phyloP scores from a whole-genome alignment of 2,113 vertebrate species.

The Fregetta grallaria region DNA sequence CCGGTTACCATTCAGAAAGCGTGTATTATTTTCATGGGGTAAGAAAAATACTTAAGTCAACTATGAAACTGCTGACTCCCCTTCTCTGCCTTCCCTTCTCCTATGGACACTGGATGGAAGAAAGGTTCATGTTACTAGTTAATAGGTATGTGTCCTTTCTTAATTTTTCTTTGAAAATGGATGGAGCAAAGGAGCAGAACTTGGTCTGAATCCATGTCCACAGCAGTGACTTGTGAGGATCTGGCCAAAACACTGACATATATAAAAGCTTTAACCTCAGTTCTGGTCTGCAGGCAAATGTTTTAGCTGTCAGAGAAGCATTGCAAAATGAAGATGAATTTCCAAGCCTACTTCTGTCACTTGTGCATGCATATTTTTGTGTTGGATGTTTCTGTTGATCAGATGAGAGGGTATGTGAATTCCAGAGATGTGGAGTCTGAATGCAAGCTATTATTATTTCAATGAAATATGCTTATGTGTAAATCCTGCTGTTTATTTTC shows the following conservation, averaged over 20 bases:
- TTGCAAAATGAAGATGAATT: background rate
- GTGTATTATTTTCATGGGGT: background rate
- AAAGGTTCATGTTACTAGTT: background rate
- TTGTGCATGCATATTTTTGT: background rate
- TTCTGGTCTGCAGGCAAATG: background rate
- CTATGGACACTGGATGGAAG: background rate
- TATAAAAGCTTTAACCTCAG: background rate
- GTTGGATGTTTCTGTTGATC: background rate
- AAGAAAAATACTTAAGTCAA: background rate
- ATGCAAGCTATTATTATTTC: background rate
- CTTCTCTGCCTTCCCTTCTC: background rate
- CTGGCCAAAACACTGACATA: background rate
- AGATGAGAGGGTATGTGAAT: background rate
- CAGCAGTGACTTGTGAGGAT: background rate
- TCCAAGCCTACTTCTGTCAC: background rate
- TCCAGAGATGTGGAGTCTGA: background rate
- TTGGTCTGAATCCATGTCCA: background rate
- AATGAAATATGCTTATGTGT: background rate
- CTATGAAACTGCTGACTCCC: background rate
- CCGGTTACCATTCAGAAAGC: background rate
- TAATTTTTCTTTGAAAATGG: constrained; percentile 39
- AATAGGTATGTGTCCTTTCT: background rate
- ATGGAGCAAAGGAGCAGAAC: background rate
- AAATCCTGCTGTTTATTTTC: background rate
- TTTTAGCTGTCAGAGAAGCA: background rate